phyloP scores from a whole-genome alignment of 2,797 vertebrate genomes.

The Enteromius argenteus region DNA sequence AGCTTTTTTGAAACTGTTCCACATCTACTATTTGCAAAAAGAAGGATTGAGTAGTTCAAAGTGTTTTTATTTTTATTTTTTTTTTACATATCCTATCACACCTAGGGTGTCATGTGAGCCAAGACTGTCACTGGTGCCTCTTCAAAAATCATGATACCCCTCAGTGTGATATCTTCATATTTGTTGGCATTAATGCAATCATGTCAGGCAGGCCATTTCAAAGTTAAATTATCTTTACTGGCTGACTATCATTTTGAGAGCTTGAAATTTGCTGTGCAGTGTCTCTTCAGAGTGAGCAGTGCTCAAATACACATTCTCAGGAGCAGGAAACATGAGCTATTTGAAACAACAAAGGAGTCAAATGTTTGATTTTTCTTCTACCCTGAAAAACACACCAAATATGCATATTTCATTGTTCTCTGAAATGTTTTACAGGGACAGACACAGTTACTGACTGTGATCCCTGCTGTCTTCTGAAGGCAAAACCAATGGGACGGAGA shows the following conservation, averaged over 20 bases:
- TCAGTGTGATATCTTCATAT: conserved; percentile 12
- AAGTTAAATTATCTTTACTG: background rate
- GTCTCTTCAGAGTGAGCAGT: background rate
- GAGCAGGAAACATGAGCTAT: background rate
- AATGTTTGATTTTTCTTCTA: conserved; percentile 18
- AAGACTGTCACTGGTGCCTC: background rate
- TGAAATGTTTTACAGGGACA: conserved; percentile 29
- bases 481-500: conserved; percentile 50
- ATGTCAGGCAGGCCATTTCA: background rate
- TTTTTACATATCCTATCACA: background rate
- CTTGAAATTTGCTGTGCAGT: background rate
- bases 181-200: conserved; percentile 3
- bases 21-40: background rate
- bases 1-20: background rate
- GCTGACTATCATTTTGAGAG: background rate
- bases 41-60: background rate
- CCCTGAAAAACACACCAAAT: conserved; percentile 14
- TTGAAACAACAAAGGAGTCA: conserved; percentile 36
- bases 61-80: background rate
- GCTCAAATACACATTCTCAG: conserved; percentile 4
- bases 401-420: conserved; percentile 25
- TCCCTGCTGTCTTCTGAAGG: conserved; percentile 55
- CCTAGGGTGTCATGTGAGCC: background rate
- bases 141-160: background rate
- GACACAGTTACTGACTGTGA: conserved; percentile 24